Base-by-base conservation (phyloP, 2,797 vertebrate genomes). In the Pristis pectinata region DNA sequence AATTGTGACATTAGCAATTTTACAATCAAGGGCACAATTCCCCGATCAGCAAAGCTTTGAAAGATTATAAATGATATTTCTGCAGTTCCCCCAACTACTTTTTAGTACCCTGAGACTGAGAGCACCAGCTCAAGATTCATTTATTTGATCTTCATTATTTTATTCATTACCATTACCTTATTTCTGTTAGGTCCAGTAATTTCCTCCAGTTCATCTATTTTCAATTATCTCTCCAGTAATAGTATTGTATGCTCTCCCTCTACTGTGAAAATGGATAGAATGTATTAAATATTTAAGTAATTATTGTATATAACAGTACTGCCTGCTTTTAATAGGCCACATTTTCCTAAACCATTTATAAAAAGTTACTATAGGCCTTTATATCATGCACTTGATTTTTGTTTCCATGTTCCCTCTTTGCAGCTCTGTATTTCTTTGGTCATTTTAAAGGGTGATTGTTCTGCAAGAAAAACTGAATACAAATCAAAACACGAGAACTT, bases 401-500 rank as follows among this genome's bases (percentile, higher is more conserved):
- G 1, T 72, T 67, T 91, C 41, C n/a, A 41, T 67, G 37, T 64
- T 41, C 59, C 13, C 17, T 89, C n/a, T 67, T 67, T 41, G 34
- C 37, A 67, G 13, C 59, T 34, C 59, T 67, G 44, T 79, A 89
- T 11, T 91, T 64, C 91, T 59, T 34, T 59, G 1, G n/a, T 34
- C 91, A 41, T 22, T 49, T 37, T 44, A 37, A 41, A 92, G 67
- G 34, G 41, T 67, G 64, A 70, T 61, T 93, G 27, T 30, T 74
- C 70, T 93, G 64, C 37, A 72, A 74, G 24, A 93, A 74, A 93
- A 53, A n/a, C 37, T 67, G 89, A 93, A 93, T 13, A 30, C 67
- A 93, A 74, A 64, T 93, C 67, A 72, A 93, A 74, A 93, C 93
- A 93, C 93, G 67, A 93, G 41, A 74, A 13, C 67, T 74, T 67